Evolutionary conservation across 1,140 invertebrate species (phyloP).

Genomic region (Phymorhynchus buccinoides): DNA sequence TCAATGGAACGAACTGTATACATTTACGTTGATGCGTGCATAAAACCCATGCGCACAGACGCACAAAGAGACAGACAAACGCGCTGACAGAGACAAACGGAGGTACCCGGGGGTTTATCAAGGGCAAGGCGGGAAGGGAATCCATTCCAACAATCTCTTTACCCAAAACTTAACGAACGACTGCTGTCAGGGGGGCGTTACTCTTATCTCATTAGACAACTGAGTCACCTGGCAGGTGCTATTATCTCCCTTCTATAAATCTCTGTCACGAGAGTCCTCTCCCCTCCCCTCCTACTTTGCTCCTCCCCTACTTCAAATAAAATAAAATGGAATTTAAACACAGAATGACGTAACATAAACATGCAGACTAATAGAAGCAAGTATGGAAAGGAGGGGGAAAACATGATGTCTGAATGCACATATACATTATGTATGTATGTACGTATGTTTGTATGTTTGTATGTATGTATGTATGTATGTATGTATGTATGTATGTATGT

Average conservation of each 20-base stretch:
- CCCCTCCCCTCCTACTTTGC: no score
- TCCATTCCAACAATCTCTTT: conserved; percentile 3
- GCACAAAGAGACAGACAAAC: neutral
- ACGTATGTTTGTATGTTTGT: no score
- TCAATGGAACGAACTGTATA: no score
- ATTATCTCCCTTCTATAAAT: neutral
- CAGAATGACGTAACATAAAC: neutral
- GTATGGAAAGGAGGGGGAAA: no score
- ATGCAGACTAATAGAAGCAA: no score
- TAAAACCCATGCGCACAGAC: neutral
- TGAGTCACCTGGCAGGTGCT: neutral
- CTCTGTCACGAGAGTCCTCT: neutral
- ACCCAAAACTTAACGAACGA: neutral
- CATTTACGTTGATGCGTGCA: no score
- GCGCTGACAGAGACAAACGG: neutral
- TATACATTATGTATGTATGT: no score
- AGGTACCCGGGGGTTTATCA: neutral
- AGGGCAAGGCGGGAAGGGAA: neutral
- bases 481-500: no score
- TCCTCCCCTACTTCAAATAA: neutral
- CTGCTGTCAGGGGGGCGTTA: neutral
- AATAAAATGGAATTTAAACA: neutral
- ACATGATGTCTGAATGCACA: no score
- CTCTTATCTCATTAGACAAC: neutral
- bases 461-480: no score